A percentile compares a stretch with the other conserved stretches of the same genome.
Evolutionary conservation across 2,888 invertebrate genomes (phyloP).

Genomic region (Pyrrhia umbra): DNA sequence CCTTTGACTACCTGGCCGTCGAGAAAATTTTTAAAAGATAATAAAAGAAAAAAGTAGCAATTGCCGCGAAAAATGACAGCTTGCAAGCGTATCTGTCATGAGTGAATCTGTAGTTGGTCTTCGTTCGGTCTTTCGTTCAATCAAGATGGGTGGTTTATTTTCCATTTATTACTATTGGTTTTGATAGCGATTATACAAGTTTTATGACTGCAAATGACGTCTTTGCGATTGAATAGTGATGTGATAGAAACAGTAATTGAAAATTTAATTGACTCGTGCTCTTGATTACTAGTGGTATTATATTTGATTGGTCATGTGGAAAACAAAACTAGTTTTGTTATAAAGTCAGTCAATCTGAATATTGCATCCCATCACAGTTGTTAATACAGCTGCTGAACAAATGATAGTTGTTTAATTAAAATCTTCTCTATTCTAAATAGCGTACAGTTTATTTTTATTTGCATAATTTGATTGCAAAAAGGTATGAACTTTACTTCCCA

Average conservation of each 20-base stretch:
- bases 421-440: neutral
- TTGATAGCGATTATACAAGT: conserved; percentile 69
- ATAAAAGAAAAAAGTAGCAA: conserved; percentile 20
- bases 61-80: conserved; percentile 44
- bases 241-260: conserved; percentile 66
- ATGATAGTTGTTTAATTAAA: conserved; percentile 6
- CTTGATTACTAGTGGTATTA: conserved; percentile 49
- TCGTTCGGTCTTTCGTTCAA: conserved; percentile 72
- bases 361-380: conserved; percentile 13
- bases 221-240: conserved; percentile 58
- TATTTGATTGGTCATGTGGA: conserved; percentile 49
- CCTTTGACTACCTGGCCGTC: conserved; percentile 70
- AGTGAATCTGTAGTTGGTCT: conserved; percentile 17
- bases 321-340: conserved; percentile 30
- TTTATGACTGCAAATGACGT: conserved; percentile 68
- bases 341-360: conserved; percentile 37
- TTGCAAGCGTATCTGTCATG: conserved; percentile 31
- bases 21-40: conserved; percentile 50
- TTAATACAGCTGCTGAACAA: conserved; percentile 21
- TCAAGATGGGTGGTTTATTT: conserved; percentile 81
- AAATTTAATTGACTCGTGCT: conserved; percentile 63
- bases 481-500: conserved; percentile 20
- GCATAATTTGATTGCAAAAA: conserved; percentile 18
- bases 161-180: conserved; percentile 82
- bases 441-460: neutral